Conservation (phyloP, 92 coral and sea anemone genomes). For the Epizoanthus rinbou region DNA sequence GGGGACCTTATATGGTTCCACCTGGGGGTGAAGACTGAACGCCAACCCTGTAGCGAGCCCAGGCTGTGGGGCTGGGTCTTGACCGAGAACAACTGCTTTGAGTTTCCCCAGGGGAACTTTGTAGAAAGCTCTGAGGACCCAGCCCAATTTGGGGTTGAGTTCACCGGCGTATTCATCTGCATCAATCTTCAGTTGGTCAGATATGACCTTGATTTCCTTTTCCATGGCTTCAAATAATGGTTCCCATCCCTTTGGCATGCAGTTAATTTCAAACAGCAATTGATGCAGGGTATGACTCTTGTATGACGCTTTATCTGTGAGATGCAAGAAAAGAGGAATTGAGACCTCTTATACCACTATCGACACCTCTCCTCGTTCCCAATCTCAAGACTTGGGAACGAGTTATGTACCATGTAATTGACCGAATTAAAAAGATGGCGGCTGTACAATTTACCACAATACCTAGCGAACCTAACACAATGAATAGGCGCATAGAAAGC, state of each 20-base stretch:
- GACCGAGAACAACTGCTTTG: conserved; percentile 56
- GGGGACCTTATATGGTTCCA: conserved; percentile 49
- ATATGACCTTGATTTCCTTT: conserved; percentile 44
- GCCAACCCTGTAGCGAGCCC: conserved; percentile 70
- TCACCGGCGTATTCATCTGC: conserved; percentile 39
- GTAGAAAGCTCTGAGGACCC: conserved; percentile 69
- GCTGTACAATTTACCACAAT: too few relatives aligned
- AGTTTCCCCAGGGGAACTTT: conserved; percentile 56
- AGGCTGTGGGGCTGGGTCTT: conserved; percentile 73
- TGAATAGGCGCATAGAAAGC: too few relatives aligned
- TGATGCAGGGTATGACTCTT: conserved; percentile 37
- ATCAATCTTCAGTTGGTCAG: conserved; percentile 53
- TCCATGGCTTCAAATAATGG: conserved; percentile 44
- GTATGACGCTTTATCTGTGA: conserved; percentile 51
- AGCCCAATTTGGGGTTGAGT: conserved; percentile 64
- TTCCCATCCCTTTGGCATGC: conserved; percentile 68
- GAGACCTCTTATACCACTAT: too few relatives aligned
- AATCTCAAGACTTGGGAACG: too few relatives aligned
- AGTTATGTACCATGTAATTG: too few relatives aligned
- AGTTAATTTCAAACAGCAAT: conserved; percentile 30
- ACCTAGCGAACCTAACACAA: too few relatives aligned
- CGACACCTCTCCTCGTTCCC: too few relatives aligned
- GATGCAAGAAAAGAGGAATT: not conserved
- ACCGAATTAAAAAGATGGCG: too few relatives aligned
- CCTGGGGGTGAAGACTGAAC: conserved; percentile 53